Evolutionary conservation across 1,140 invertebrate genomes (phyloP), one percentile per base, ranked within the genome.

Genomic region (Leptinotarsa lineolata): DNA sequence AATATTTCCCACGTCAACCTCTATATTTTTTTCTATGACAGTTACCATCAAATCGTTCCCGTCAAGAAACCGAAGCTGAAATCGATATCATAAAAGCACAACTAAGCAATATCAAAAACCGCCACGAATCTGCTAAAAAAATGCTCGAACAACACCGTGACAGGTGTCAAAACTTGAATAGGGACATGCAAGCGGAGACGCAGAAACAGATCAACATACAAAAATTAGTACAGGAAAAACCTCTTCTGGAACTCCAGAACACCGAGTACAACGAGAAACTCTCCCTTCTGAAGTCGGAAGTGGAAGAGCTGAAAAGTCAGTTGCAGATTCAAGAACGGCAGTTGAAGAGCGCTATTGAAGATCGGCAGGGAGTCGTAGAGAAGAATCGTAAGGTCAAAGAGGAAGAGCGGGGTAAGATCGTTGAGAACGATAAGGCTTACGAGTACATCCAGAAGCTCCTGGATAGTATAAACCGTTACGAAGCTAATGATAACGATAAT

Each of bases 51-150:
- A 81, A 84, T 22, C 85, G 85, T 5, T 85, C 84, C 2, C 84
- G 85, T 70, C 85, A 87, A 67, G 86, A 86, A 70, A 73, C 86
- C 21, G 86, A 88, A 73, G 82, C 81, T 59, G 82, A 85, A 67
- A 77, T 88, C 16, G 77, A 76, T 70, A 83, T 84, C 24, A 75
- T 84, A 21, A 87, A 87, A 77, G 82, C 82, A 68, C 86, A 83
- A 68, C 61, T 82, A 46, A 73, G 21, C 21, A 76, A 78, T 64
- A 54, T 75, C 12, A 72, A 75, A 68, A 70, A 77, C 64, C 72
- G 76, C 22, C 61, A 71, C 20, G 82, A 82, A 18, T 46, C 73
- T 4, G 21, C 70, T 2, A 68, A 68, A 21, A 77, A 79, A 61
- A 77, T 76, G 24, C 58, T 81, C 16, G 68, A 77, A 20, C 61